phyloP scores from a whole-genome alignment of 2,888 invertebrate species.

The Hermodice carunculata region DNA sequence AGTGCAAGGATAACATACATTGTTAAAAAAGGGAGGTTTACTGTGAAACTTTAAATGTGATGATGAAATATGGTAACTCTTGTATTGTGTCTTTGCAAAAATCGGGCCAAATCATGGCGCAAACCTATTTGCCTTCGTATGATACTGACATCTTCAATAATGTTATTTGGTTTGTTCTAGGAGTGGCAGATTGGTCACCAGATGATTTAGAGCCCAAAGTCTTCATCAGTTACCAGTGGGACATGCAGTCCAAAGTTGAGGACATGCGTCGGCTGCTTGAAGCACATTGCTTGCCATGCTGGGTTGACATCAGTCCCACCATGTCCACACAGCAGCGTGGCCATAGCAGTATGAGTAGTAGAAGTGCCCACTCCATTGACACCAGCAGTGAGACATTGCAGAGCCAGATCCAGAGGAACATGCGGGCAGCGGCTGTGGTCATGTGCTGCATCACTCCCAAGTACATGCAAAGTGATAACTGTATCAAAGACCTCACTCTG shows the following conservation, averaged over 20 bases:
- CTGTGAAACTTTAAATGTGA: too few species aligned
- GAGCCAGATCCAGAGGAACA: constrained; percentile 60
- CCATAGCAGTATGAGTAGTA: constrained; percentile 54
- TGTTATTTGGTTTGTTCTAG: too few species aligned
- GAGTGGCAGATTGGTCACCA: too few species aligned
- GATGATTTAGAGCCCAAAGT: constrained; percentile 35
- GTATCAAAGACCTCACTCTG: constrained; percentile 63
- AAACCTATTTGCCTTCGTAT: too few species aligned
- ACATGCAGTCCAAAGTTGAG: constrained; percentile 63
- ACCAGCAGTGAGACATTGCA: constrained; percentile 50
- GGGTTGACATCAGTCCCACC: constrained; percentile 61
- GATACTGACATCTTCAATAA: too few species aligned
- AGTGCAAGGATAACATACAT: too few species aligned
- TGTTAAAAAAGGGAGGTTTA: too few species aligned
- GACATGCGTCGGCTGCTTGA: constrained; percentile 60
- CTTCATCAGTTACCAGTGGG: constrained; percentile 68
- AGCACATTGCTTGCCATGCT: constrained; percentile 54
- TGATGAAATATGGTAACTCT: too few species aligned
- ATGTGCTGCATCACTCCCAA: constrained; percentile 65
- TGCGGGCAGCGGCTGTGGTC: constrained; percentile 59
- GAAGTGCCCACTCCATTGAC: constrained; percentile 47
- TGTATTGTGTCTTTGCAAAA: too few species aligned
- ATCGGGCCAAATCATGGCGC: too few species aligned
- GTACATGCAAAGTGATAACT: constrained; percentile 67
- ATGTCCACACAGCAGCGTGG: constrained; percentile 45